phyloP scores from a whole-genome alignment of 2,113 vertebrate species.

The Gymnorhina tibicen region DNA sequence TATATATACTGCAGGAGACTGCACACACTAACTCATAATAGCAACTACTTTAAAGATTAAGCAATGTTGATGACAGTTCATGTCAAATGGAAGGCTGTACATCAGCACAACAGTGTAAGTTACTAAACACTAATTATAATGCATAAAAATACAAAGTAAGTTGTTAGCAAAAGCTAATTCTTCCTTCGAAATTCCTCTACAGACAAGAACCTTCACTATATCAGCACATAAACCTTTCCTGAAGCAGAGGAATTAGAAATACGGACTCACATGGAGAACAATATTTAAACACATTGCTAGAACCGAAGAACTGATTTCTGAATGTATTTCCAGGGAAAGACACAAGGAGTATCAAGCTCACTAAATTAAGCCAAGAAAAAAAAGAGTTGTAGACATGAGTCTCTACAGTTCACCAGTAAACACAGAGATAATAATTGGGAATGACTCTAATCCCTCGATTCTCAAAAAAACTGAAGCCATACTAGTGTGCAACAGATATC shows the following conservation, averaged over 20 bases:
- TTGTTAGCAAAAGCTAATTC: neutral
- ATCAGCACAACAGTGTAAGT: neutral
- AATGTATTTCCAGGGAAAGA: neutral
- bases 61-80: neutral
- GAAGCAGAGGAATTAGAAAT: neutral
- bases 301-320: neutral
- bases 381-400: neutral
- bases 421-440: neutral
- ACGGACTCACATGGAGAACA: neutral
- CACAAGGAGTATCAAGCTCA: neutral
- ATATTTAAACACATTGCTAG: neutral
- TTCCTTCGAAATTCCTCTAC: neutral
- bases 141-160: neutral
- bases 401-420: neutral
- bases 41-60: neutral
- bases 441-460: neutral
- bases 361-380: neutral
- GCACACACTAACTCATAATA: neutral
- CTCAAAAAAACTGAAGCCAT: neutral
- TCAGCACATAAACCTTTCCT: neutral
- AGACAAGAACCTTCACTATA: neutral
- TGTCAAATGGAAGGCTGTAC: neutral
- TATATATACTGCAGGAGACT: neutral
- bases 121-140: neutral
- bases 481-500: neutral